Percentiles rank a stretch among this genome's conserved stretches.
phyloP scores from a whole-genome alignment of 2,113 vertebrate genomes.

The Gnathonemus longibarbis region DNA sequence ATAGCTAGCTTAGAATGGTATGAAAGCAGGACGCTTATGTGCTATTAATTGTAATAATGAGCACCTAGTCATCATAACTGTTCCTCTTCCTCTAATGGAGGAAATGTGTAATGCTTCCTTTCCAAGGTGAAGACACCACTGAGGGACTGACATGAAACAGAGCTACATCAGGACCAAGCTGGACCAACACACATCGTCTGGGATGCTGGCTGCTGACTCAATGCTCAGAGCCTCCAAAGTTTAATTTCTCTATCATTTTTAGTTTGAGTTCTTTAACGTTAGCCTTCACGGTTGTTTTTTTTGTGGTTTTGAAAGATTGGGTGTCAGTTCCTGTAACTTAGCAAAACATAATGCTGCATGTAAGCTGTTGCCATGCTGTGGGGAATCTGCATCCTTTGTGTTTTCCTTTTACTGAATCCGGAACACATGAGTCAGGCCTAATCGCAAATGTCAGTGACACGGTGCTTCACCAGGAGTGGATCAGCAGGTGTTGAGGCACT shows the following conservation, averaged over 20 bases:
- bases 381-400: not conserved
- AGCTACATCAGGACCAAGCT: not conserved
- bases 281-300: not conserved
- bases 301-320: constrained; percentile 5
- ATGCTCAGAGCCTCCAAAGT: not conserved
- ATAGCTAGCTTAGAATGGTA: not conserved
- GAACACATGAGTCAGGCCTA: not conserved
- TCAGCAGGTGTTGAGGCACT: not conserved
- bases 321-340: not conserved
- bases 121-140: not conserved
- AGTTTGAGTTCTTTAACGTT: not conserved
- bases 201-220: not conserved
- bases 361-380: not conserved
- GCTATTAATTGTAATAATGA: not conserved
- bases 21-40: not conserved
- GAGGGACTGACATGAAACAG: not conserved
- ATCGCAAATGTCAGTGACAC: not conserved
- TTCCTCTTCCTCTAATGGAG: not conserved
- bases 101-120: not conserved
- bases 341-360: not conserved
- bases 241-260: not conserved
- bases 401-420: not conserved
- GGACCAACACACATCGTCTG: not conserved
- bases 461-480: not conserved
- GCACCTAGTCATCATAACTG: not conserved